Conservation (phyloP, 2,888 invertebrate species). For the Cremastinae sp. region DNA sequence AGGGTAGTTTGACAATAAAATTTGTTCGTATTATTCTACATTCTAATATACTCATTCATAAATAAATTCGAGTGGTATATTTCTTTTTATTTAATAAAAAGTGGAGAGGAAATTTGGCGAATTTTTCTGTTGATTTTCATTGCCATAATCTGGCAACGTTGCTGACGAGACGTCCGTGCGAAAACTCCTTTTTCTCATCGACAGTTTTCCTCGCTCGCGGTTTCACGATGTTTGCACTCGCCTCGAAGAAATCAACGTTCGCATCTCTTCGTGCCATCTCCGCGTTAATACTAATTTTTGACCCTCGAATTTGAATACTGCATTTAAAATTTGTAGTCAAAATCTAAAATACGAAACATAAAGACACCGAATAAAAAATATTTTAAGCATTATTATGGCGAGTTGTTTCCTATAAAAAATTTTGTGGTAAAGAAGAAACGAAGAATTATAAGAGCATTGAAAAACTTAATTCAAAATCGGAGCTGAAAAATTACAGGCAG, state of each 20-base stretch:
- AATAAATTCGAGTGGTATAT: too few relatives aligned
- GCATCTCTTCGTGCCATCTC: constrained; percentile 33
- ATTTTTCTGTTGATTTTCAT: constrained; percentile 49
- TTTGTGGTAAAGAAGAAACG: too few relatives aligned
- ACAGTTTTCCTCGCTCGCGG: constrained; percentile 52
- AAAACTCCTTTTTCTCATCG: constrained; percentile 57
- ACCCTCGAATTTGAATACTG: constrained; percentile 9
- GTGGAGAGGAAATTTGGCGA: background rate
- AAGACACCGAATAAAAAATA: too few relatives aligned
- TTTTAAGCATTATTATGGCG: too few relatives aligned
- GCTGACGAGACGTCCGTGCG: constrained; percentile 61
- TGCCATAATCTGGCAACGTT: constrained; percentile 60
- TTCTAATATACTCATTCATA: too few relatives aligned
- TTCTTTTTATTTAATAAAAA: background rate
- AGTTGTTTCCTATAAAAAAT: too few relatives aligned
- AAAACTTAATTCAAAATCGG: too few relatives aligned
- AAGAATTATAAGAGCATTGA: too few relatives aligned
- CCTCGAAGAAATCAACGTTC: constrained; percentile 38
- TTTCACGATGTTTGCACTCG: constrained; percentile 62
- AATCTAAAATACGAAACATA: too few relatives aligned
- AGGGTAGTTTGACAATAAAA: background rate
- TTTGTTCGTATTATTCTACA: too few relatives aligned
- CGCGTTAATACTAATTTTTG: constrained; percentile 27
- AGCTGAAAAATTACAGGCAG: too few relatives aligned
- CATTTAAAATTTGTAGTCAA: too few relatives aligned